Percentiles rank a stretch among this genome's conserved stretches.
These are phyloP conservation scores for Perizoma flavofasciatum DNA, from an alignment of 2,888 invertebrate genomes.

Conservation along the genomic window DNA sequence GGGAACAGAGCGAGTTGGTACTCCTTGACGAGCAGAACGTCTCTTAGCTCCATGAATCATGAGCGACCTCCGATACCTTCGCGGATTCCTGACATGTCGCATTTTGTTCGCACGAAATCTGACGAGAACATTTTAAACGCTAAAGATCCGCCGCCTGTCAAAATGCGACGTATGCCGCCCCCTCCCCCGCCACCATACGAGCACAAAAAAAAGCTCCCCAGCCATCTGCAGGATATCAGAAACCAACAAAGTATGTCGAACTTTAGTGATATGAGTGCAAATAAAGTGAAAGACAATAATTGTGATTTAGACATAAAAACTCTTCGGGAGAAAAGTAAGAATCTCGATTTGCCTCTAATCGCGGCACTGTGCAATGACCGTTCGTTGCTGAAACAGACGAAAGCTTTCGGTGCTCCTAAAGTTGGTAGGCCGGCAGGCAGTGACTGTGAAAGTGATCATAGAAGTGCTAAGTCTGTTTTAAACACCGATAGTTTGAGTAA, in stretches of 20 bases:
- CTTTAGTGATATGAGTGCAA: constrained; percentile 60
- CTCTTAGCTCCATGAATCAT: constrained; percentile 86
- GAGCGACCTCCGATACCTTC: constrained; percentile 87
- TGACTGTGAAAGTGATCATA: constrained; percentile 77
- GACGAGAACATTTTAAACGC: constrained; percentile 91
- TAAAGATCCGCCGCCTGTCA: constrained; percentile 78
- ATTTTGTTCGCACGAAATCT: constrained; percentile 89
- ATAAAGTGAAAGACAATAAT: constrained; percentile 72
- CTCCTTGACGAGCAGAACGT: constrained; percentile 82
- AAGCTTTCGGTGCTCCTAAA: constrained; percentile 92
- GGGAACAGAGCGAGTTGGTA: constrained; percentile 85
- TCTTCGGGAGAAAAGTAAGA: constrained; percentile 93
- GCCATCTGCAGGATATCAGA: constrained; percentile 73
- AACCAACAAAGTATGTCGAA: constrained; percentile 50
- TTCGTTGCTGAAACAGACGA: constrained; percentile 94
- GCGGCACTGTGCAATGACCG: constrained; percentile 97
- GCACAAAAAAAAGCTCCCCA: constrained; percentile 80
- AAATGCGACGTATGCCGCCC: constrained; percentile 82
- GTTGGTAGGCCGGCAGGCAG: constrained; percentile 69
- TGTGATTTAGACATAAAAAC: constrained; percentile 90
- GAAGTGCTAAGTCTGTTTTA: constrained; percentile 71
- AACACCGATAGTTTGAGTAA: constrained; percentile 74
- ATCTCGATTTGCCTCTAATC: constrained; percentile 95
- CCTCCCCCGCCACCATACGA: constrained; percentile 82
- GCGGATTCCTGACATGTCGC: constrained; percentile 75